phyloP scores from a whole-genome alignment of 2,113 vertebrate genomes.

The Neogale vison region DNA sequence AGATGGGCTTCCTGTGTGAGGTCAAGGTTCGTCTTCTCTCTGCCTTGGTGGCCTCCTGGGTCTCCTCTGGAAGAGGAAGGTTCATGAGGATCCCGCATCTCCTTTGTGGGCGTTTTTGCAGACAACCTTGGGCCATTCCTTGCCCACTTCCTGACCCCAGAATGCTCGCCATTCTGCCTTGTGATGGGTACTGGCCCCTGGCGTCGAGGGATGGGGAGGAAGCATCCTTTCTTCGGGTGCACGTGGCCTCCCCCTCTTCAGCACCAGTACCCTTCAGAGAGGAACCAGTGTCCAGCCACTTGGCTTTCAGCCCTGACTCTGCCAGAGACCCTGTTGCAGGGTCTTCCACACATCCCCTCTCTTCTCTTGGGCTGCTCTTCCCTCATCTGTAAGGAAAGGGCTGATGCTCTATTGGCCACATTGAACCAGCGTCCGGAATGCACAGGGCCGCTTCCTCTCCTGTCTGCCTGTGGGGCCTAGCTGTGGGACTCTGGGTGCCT shows the following conservation, averaged over 20 bases:
- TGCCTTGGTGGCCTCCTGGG: not conserved
- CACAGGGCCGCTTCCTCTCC: not conserved
- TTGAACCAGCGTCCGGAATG: not conserved
- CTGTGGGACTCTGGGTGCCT: not conserved
- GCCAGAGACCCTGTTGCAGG: not conserved
- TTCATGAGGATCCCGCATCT: not conserved
- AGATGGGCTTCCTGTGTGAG: not conserved
- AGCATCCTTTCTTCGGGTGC: not conserved
- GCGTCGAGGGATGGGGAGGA: not conserved
- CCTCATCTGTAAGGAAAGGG: not conserved
- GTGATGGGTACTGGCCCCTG: not conserved
- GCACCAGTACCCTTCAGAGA: not conserved
- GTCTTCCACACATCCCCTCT: rapidly evolving
- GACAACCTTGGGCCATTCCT: not conserved
- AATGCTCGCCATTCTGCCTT: not conserved
- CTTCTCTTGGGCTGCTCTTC: not conserved
- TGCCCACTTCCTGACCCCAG: not conserved
- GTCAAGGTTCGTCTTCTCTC: not conserved
- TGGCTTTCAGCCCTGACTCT: not conserved
- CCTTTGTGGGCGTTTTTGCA: not conserved
- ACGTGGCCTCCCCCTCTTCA: not conserved
- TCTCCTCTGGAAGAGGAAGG: not conserved
- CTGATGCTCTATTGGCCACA: not conserved
- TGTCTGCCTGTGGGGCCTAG: not conserved
- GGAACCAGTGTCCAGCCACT: not conserved